Base-by-base conservation (phyloP, 2,888 invertebrate genomes). In the Tanaodytes sp. region DNA sequence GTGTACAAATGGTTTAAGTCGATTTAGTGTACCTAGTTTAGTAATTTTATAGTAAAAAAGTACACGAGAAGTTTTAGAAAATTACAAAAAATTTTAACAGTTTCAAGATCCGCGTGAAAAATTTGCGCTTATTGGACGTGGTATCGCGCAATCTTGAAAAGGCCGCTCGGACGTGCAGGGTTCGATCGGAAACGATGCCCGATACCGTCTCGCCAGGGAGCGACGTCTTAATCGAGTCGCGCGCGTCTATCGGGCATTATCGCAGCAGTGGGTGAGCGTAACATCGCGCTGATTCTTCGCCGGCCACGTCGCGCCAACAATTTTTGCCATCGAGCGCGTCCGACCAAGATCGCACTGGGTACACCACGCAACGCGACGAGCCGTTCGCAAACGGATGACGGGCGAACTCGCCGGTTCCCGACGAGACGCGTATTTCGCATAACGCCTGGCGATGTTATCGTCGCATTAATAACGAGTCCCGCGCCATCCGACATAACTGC, bases 391-490 rank as follows among this genome's bases (percentile, higher is more conserved):
- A 79, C 76, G 71, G 76, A 79, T 75, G 76, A 75, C 73, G 71
- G 72, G 62, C 70, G 65, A 73, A 73, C 67, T 76, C n/a, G 76
- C 74, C 74, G 71, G 75, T 75, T 78, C 71, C 73, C 75, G 78
- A 77, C 75, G 76, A 76, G 77, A 71, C 71, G 72, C 73, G 72
- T 75, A 74, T 78, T 77, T 78, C 78, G 66, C 75, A 72, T 77
- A 76, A 78, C 75, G 77, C 66, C 70, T 64, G 67, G 55, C 73
- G 76, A 79, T 77, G 73, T 77, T 79, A 79, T 78, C 75, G 74
- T 73, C 71, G 72, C 72, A 78, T 79, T 78, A 79, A 79, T 78
- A 79, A 79, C 77, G 77, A 78, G 52, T 67, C 45, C 15, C 59
- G 64, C 27, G 64, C 5, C 23, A 8, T 8, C 23, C 8, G 5